phyloP scores from a whole-genome alignment of 2,888 invertebrate species.

The Peribatodes rhomboidaria region DNA sequence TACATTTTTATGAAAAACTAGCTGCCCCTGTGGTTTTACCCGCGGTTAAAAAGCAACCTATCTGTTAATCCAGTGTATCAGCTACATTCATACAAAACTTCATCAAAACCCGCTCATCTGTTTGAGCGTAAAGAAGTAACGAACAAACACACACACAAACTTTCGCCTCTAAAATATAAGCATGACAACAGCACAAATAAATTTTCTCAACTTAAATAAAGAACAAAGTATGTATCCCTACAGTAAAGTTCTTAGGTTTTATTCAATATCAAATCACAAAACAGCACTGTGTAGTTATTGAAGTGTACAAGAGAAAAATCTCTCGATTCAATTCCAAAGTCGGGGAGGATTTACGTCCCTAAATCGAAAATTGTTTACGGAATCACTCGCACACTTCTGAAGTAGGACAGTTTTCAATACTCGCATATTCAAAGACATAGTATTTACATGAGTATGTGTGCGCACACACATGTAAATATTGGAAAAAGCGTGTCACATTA shows the following conservation, averaged over 20 bases:
- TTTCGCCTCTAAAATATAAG: background rate
- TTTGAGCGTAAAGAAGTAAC: too few relatives aligned
- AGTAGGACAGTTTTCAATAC: slow-evolving; percentile 44
- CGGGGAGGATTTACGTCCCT: slow-evolving; percentile 45
- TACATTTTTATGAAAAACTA: too few relatives aligned
- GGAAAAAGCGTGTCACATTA: slow-evolving; percentile 1
- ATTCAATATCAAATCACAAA: slow-evolving; percentile 38
- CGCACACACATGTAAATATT: too few relatives aligned
- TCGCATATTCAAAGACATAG: slow-evolving; percentile 32
- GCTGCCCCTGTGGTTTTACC: too few relatives aligned
- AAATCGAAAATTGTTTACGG: slow-evolving; percentile 48
- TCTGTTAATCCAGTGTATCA: too few relatives aligned
- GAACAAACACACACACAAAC: too few relatives aligned
- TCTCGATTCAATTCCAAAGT: slow-evolving; percentile 43
- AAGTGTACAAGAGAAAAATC: slow-evolving; percentile 42
- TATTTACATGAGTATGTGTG: slow-evolving; percentile 6
- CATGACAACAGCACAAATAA: background rate
- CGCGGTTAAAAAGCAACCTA: too few relatives aligned
- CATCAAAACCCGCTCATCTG: too few relatives aligned
- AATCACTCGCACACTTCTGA: slow-evolving; percentile 40
- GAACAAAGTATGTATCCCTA: background rate
- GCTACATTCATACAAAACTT: too few relatives aligned
- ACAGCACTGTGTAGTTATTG: slow-evolving; percentile 46
- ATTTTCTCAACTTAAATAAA: background rate
- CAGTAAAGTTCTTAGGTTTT: slow-evolving; percentile 1